Evolutionary conservation across 2,888 invertebrate genomes (phyloP), one percentile per base, ranked within the genome.

Genomic region (Drosophila dives): DNA sequence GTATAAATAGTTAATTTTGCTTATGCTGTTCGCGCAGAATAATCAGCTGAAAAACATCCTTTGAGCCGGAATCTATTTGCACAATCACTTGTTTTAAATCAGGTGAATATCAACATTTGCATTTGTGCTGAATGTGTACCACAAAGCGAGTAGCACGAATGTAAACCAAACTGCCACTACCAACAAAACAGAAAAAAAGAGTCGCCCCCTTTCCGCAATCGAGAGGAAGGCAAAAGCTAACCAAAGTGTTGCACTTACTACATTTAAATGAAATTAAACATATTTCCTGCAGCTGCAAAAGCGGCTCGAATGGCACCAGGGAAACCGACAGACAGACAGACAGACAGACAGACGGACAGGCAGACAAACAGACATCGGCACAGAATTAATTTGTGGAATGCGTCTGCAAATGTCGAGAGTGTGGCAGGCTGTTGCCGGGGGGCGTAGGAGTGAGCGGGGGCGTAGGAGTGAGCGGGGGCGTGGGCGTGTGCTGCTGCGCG

Each of bases 231-330:
- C 54, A 56, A 83, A 77, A 81, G 83, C 84, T 76, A 86, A 86
- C 86, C 86, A 86, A 85, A 85, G 85, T 81, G 86, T 85, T 86
- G 85, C 85, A 86, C 86, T 86, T 86, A 85, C 85, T 77, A 80
- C 86, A 81, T 85, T 85, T 85, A 85, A 85, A 85, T 86, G 85
- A 83, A 86, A 86, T 86, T 86, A 86, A 86, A 86, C 83, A 86
- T 86, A 85, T 86, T 86, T 86, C 86, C 86, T 86, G 86, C 77
- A 86, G 85, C 86, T 56, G 80, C 80, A 84, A 75, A 72, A 70
- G 74, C 76, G 66, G 40, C 70, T 53, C 45, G 71, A 72, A 64
- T 59, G 59, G 15, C 53, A 48, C 48, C 54, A 54, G 20, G 56
- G 59, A 51, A 54, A 55, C 53, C 49, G 51, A 48, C 20, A 54